phyloP scores from a whole-genome alignment of 2,797 vertebrate genomes.

The Siniperca obscura region DNA sequence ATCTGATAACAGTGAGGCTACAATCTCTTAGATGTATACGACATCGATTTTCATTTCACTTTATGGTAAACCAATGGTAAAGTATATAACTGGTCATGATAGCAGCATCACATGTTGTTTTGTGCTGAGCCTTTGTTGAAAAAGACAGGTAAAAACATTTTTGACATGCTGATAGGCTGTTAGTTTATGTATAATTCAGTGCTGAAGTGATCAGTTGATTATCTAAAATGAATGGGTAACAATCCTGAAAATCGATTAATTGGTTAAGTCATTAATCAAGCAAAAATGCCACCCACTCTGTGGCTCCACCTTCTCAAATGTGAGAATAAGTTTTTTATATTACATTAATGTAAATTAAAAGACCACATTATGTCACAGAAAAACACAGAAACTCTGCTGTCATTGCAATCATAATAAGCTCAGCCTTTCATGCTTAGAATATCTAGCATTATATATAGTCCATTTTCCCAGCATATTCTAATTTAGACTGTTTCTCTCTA shows the following conservation, averaged over 20 bases:
- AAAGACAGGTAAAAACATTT: slow-evolving; percentile 7
- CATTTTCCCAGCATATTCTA: neutral
- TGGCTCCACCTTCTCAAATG: neutral
- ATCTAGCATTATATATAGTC: slow-evolving; percentile 3
- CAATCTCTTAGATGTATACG: slow-evolving; percentile 7
- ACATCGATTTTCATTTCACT: slow-evolving; percentile 18
- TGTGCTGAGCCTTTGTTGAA: neutral
- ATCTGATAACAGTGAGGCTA: slow-evolving; percentile 30
- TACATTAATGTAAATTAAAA: slow-evolving; percentile 6
- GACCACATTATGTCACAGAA: neutral
- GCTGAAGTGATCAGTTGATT: slow-evolving; percentile 5
- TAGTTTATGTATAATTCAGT: slow-evolving; percentile 9
- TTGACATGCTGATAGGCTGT: slow-evolving; percentile 5
- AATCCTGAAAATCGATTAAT: slow-evolving; percentile 23
- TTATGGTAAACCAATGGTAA: slow-evolving; percentile 1
- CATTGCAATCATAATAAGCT: neutral
- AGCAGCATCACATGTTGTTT: slow-evolving; percentile 16
- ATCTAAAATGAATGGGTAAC: slow-evolving; percentile 14
- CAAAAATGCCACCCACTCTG: neutral
- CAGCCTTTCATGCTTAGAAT: neutral
- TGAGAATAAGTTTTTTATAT: neutral
- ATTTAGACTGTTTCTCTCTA: slow-evolving; percentile 16
- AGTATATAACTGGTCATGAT: neutral
- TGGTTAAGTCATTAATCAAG: slow-evolving; percentile 36
- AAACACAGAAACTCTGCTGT: neutral